Percentiles rank a stretch among this genome's conserved stretches.
Evolutionary conservation across 1,140 invertebrate species (phyloP).

Genomic region (Trachelipus rathkii): DNA sequence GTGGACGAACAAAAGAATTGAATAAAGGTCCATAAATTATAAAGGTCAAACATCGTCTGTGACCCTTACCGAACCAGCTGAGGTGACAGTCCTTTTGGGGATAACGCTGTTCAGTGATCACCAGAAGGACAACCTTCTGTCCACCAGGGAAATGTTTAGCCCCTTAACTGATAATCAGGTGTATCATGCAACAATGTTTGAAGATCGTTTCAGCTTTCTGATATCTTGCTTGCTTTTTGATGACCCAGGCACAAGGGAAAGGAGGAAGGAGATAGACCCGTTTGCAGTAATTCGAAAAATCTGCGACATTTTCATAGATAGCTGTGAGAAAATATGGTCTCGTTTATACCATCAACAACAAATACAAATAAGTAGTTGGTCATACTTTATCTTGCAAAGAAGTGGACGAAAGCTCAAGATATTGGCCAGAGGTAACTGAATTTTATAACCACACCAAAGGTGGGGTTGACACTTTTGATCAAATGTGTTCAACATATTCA

Average conservation of each 20-base stretch:
- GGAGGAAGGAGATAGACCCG: constrained; percentile 37
- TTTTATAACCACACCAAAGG: too few species aligned
- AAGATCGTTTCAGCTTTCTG: constrained; percentile 24
- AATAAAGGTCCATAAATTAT: constrained; percentile 6
- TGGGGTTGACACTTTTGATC: too few species aligned
- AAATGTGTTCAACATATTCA: too few species aligned
- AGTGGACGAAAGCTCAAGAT: too few species aligned
- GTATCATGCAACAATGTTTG: constrained; percentile 27
- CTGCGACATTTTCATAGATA: constrained; percentile 40
- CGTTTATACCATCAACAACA: constrained; percentile 34
- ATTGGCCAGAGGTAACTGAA: too few species aligned
- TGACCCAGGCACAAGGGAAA: constrained; percentile 38
- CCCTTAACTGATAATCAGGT: neutral
- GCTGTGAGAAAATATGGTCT: constrained; percentile 37
- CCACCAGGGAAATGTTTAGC: constrained; percentile 24
- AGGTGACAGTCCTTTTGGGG: constrained; percentile 28
- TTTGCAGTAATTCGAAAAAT: constrained; percentile 45
- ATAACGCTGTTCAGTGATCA: constrained; percentile 19
- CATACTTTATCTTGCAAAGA: constrained; percentile 33
- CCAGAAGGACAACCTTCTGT: constrained; percentile 18
- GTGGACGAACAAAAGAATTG: constrained; percentile 30
- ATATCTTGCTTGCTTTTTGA: constrained; percentile 43
- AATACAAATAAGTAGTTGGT: constrained; percentile 36
- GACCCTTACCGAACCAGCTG: constrained; percentile 16
- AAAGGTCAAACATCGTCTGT: constrained; percentile 16